Evolutionary conservation across 2,888 invertebrate genomes (phyloP).

Genomic region (Epinotia bilunana): DNA sequence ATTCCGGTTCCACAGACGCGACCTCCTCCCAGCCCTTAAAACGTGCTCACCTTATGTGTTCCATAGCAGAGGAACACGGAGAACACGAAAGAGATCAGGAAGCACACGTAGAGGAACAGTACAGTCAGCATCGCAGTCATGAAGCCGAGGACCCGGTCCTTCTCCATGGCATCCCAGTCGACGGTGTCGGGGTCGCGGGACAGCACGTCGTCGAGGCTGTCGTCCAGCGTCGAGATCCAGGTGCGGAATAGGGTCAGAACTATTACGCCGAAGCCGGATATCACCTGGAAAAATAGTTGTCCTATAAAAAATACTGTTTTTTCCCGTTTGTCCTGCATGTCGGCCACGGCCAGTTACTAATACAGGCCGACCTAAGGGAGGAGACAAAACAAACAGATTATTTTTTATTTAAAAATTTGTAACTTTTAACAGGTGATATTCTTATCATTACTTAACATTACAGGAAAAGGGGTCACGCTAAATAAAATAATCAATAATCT

Average conservation of each 20-base stretch:
- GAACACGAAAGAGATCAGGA: slow-evolving; percentile 41
- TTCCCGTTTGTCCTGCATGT: too few relatives aligned
- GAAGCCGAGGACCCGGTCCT: not conserved
- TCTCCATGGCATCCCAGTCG: not conserved
- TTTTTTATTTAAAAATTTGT: too few relatives aligned
- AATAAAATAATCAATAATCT: too few relatives aligned
- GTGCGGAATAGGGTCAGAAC: not conserved
- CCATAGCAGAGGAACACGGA: slow-evolving; percentile 45
- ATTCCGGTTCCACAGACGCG: too few relatives aligned
- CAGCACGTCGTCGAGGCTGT: not conserved
- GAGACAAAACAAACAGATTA: too few relatives aligned
- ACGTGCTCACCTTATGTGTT: slow-evolving; percentile 44
- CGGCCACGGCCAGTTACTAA: too few relatives aligned
- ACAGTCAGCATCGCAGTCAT: not conserved
- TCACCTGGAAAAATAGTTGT: not conserved
- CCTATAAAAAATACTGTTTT: too few relatives aligned
- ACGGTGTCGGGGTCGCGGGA: not conserved
- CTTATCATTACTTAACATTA: too few relatives aligned
- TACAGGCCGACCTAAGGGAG: too few relatives aligned
- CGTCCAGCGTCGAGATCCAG: not conserved
- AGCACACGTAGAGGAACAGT: slow-evolving; percentile 22
- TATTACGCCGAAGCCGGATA: not conserved
- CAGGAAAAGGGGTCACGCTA: too few relatives aligned
- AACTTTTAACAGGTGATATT: too few relatives aligned
- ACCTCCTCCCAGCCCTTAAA: too few relatives aligned